Base-by-base conservation (phyloP, 2,113 vertebrate species). In the Garra rufa region DNA sequence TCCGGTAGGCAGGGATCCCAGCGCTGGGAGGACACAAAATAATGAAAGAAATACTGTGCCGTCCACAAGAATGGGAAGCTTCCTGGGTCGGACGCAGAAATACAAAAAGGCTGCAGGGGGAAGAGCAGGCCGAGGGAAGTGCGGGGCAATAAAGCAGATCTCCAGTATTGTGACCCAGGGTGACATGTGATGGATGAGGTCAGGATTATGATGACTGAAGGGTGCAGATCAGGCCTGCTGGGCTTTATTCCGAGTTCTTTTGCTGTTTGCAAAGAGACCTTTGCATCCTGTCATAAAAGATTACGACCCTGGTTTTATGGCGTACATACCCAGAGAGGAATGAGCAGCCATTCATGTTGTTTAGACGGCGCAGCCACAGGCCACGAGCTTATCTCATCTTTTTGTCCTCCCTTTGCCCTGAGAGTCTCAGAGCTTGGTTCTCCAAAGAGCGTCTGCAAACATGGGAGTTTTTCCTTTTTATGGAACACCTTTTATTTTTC, bases 211-310 rank as follows among this genome's bases (percentile, higher is more conserved):
- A 89, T 93, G 94, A 95, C 93, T 96, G 94, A 95, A 95, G 93
- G 93, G 94, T 92, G 85, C 90, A 94, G 91, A 94, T 96, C 95
- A 92, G 94, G 92, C 96, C 96, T 97, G 96, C 95, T 96, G 96
- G 94, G 93, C 93, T 96, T 96, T 94, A 95, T 94, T 88, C 95
- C 92, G 85, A 90, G 91, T 88, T 94, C 94, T 95, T 94, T 95
- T 95, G 93, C 94, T 96, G 94, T 96, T 95, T 95, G 94, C 92
- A 94, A 95, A 94, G 95, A 94, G 95, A 95, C 93, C 94, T 94
- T 95, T 94, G 93, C 94, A 95, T 95, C 95, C 95, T 95, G 95
- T 95, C 94, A 95, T 95, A 95, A 95, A 95, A 95, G 93, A 95
- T 97, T 97, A 97, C 95, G 94, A 95, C 95, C 94, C 95, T 91